Evolutionary conservation across 2,797 vertebrate genomes (phyloP).

Genomic region (Lates japonicus): DNA sequence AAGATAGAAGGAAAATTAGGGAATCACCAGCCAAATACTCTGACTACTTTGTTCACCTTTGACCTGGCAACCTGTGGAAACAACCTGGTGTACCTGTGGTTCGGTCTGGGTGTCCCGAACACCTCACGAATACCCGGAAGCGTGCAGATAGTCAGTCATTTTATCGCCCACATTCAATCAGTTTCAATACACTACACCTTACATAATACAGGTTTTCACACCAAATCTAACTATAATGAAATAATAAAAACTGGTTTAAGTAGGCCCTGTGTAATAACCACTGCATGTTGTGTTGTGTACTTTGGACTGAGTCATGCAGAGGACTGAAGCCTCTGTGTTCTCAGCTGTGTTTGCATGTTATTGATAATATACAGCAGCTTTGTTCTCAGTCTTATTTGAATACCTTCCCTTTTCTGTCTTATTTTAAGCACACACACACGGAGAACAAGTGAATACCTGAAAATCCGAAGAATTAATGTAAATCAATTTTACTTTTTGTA

Average conservation of each 20-base stretch:
- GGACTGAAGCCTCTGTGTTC: constrained; percentile 23
- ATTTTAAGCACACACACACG: constrained; percentile 1
- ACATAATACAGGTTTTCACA: neutral
- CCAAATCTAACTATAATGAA: neutral
- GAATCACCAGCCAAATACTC: neutral
- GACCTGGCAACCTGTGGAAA: neutral
- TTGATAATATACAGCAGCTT: neutral
- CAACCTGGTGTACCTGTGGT: neutral
- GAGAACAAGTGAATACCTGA: constrained; percentile 11
- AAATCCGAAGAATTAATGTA: neutral
- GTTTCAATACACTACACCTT: too few species aligned
- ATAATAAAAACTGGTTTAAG: neutral
- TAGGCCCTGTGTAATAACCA: neutral
- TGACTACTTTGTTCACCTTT: neutral
- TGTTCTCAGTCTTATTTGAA: constrained; percentile 34
- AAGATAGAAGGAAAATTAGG: neutral
- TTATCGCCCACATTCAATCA: too few species aligned
- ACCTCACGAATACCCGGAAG: too few species aligned
- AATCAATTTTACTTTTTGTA: too few species aligned
- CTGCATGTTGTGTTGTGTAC: neutral
- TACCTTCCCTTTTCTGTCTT: constrained; percentile 18
- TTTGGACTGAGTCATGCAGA: neutral
- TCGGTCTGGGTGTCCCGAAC: neutral
- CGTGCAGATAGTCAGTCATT: neutral
- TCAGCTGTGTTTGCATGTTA: constrained; percentile 61